phyloP scores from a whole-genome alignment of 2,888 invertebrate genomes.

The Apodemia hepburni region DNA sequence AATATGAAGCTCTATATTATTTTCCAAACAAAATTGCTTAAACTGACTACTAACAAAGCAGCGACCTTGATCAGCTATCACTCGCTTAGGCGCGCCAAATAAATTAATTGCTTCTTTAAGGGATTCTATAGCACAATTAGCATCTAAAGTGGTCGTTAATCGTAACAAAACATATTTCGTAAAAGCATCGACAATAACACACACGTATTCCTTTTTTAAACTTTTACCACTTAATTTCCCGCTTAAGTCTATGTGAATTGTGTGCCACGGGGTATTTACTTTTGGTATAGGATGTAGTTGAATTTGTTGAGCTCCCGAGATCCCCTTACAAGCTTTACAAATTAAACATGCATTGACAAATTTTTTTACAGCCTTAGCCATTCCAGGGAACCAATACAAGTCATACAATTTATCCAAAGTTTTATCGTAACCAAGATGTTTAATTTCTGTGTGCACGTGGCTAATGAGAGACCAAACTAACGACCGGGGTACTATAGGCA shows the following conservation, averaged over 20 bases:
- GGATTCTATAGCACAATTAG: neutral
- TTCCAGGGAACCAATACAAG: slow-evolving; percentile 36
- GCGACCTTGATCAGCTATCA: too few species aligned
- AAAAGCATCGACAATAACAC: neutral
- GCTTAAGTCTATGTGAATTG: slow-evolving; percentile 34
- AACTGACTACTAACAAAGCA: neutral
- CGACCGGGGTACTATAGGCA: slow-evolving; percentile 32
- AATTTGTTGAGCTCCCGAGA: slow-evolving; percentile 29
- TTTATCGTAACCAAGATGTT: slow-evolving; percentile 35
- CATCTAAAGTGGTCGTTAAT: neutral
- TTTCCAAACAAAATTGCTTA: neutral
- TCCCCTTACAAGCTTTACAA: slow-evolving; percentile 32
- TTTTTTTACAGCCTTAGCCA: slow-evolving; percentile 32
- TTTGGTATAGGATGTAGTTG: slow-evolving; percentile 33
- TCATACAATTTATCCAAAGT: slow-evolving; percentile 35
- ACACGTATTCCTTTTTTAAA: neutral
- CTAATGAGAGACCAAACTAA: slow-evolving; percentile 35
- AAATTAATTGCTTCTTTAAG: neutral
- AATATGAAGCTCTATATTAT: neutral
- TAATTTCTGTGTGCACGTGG: slow-evolving; percentile 33
- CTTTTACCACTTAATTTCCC: neutral
- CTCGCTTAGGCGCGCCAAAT: neutral
- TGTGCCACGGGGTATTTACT: slow-evolving; percentile 33
- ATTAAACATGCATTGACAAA: slow-evolving; percentile 33
- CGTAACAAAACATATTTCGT: neutral